Evolutionary conservation across 2,113 vertebrate genomes (phyloP), one percentile per base, ranked within the genome.

Genomic region (Suncus etruscus): DNA sequence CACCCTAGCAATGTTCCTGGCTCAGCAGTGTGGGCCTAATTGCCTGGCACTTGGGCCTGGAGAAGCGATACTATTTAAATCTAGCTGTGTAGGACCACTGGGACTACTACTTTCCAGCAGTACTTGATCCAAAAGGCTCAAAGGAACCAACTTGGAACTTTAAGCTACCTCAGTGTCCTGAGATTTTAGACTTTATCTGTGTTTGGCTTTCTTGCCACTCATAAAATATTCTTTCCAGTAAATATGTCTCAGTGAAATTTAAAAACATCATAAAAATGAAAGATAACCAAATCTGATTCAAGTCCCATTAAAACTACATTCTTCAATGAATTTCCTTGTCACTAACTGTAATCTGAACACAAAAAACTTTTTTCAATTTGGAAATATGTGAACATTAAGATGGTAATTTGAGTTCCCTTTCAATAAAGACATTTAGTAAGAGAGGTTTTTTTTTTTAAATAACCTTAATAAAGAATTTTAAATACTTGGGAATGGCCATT

Each of bases 161-260:
- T 54, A 54, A 22, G 58, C 18, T 61, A 61, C 22, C 58, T 61
- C 58, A 61, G 81, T 51, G 18, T 79, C 91, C 83, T 18, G 10
- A 0, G 15, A 27, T 66, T 91, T 39, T 95, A 58, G 18, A 87
- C 51, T 86, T 86, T 63, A 72, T 15, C 9, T 86, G 24, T 29
- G 29, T 65, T 15, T 87, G 25, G n/a, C 45, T 87, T 75, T 82
- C 3, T 27, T 54, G n/a, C 80, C 16, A 50, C 22, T 39, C 85
- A 51, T 93, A 32, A 84, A 91, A 81, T 80, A 87, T 80, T n/a
- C 15, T 88, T 94, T 45, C 80, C 54, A 76, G 74, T 77, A 94
- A 86, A 79, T 78, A 89, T 70, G 29, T 61, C 58, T 20, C 39
- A 39, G 39, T 39, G 54, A 76, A 66, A 75, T 87, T 9, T 39